Evolutionary conservation across 2,113 vertebrate species (phyloP).

Genomic region (Psettodes erumei): DNA sequence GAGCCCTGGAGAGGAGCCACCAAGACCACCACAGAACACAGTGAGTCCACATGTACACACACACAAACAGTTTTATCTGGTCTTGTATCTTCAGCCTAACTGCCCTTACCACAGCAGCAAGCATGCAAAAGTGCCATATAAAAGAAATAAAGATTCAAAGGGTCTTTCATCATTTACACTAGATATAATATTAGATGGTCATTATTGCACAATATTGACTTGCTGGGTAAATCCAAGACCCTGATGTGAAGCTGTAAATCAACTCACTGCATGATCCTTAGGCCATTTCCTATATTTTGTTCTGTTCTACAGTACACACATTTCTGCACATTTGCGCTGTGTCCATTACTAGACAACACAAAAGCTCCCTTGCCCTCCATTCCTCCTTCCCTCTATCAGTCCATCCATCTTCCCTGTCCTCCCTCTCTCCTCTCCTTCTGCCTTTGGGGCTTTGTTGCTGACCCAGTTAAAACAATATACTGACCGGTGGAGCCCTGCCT

Average conservation of each 20-base stretch:
- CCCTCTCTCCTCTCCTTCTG: conserved; percentile 40
- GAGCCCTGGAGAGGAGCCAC: conserved; percentile 86
- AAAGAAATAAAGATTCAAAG: neutral
- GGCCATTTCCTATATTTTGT: conserved; percentile 18
- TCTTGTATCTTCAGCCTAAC: neutral
- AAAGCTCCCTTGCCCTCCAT: conserved; percentile 49
- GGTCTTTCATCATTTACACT: neutral
- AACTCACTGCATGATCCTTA: neutral
- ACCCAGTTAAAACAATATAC: conserved; percentile 70
- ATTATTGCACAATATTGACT: neutral
- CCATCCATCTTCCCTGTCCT: conserved; percentile 57
- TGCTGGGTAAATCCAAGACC: neutral
- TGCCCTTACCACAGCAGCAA: neutral
- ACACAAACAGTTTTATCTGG: neutral
- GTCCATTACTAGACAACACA: conserved; percentile 55
- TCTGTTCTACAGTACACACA: neutral
- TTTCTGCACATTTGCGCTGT: neutral
- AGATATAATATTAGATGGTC: neutral
- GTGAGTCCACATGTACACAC: conserved; percentile 72
- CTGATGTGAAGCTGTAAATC: conserved; percentile 14
- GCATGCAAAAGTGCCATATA: neutral
- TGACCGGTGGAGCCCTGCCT: conserved; percentile 29
- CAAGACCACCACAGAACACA: conserved; percentile 84
- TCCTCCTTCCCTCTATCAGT: conserved; percentile 50
- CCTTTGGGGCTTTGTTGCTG: conserved; percentile 57